phyloP scores from a whole-genome alignment of 30 jellyfish, hydroid and myxozoan species.

The Rhopilema esculentum region DNA sequence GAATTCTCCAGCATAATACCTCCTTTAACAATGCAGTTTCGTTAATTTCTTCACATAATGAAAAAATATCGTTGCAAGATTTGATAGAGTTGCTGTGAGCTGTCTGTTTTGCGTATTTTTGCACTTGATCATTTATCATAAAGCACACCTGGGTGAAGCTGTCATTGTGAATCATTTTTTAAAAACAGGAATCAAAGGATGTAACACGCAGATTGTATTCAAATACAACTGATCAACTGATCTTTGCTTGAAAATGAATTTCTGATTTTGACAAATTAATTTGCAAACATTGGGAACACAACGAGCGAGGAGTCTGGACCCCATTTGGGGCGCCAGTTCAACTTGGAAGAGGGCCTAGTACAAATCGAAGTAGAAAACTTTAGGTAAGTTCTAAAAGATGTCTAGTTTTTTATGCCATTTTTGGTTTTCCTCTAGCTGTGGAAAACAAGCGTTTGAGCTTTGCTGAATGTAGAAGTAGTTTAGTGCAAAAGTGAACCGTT shows the following conservation, averaged over 20 bases:
- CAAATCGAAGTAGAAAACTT: constrained; percentile 26
- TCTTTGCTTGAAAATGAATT: background rate
- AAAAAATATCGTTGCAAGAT: background rate
- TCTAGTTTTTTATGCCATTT: background rate
- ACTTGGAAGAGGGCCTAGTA: constrained; percentile 40
- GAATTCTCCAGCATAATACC: background rate
- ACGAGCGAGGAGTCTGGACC: constrained; percentile 63
- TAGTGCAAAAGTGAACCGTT: too few relatives aligned
- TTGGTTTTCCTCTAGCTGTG: background rate
- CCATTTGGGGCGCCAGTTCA: constrained; percentile 71
- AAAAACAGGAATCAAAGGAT: background rate
- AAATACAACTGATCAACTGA: background rate
- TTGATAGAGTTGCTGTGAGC: background rate
- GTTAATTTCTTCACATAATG: background rate
- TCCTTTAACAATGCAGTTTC: background rate
- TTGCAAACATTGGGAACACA: constrained; percentile 65
- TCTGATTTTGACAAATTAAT: background rate
- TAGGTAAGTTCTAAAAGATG: constrained; percentile 9
- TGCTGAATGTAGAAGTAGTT: too few relatives aligned
- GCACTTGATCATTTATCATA: background rate
- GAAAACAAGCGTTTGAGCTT: too few relatives aligned
- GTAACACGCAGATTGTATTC: background rate
- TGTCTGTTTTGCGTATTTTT: background rate
- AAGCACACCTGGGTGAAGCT: background rate
- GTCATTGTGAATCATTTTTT: background rate